Evolutionary conservation across 2,113 vertebrate genomes (phyloP).

Genomic region (Pseudopipra pipra): DNA sequence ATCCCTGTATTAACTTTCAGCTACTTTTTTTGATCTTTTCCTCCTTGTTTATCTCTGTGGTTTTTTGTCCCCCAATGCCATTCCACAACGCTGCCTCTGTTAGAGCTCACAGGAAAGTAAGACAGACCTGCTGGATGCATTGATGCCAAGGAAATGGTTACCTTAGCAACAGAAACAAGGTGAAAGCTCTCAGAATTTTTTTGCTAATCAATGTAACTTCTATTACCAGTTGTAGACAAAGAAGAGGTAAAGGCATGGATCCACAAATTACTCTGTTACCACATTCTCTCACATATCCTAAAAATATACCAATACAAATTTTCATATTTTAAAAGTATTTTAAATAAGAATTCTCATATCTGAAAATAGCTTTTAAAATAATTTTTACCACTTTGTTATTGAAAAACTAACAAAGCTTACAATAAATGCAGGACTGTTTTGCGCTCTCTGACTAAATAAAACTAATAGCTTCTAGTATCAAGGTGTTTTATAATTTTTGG

Average conservation of each 20-base stretch:
- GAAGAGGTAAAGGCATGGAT: neutral
- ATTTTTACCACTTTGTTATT: neutral
- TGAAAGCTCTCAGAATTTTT: constrained; percentile 44
- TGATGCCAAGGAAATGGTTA: constrained; percentile 67
- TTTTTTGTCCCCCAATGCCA: neutral
- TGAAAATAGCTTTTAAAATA: neutral
- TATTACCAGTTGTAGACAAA: constrained; percentile 18
- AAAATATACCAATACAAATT: neutral
- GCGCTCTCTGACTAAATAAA: neutral
- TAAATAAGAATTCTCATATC: neutral
- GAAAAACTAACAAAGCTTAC: neutral
- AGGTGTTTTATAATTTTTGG: neutral
- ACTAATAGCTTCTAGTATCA: neutral
- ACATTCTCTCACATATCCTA: neutral
- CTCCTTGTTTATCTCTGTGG: constrained; percentile 49
- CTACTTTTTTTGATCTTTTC: constrained; percentile 42
- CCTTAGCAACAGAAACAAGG: constrained; percentile 67
- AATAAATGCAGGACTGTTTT: neutral
- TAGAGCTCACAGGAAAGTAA: constrained; percentile 36
- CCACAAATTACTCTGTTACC: neutral
- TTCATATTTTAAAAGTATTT: neutral
- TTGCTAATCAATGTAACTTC: constrained; percentile 38
- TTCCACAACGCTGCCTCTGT: constrained; percentile 66
- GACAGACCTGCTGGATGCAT: constrained; percentile 33
- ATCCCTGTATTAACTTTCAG: constrained; percentile 50